Conservation (phyloP, 2,113 vertebrate species). For the Lophura nycthemera region DNA sequence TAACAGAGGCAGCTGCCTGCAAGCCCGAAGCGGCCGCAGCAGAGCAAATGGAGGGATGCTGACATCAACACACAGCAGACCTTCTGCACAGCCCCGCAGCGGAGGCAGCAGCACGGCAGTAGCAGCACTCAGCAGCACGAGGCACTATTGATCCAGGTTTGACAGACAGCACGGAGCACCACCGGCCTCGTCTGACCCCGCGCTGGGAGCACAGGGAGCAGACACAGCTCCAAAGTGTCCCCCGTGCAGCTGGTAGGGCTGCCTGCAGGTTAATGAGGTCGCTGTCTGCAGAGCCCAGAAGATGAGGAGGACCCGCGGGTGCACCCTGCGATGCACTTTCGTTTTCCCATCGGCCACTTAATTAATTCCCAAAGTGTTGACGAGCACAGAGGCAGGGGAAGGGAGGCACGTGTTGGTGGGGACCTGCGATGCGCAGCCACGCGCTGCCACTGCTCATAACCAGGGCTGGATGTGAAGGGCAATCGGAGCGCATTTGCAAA, state of each 20-base stretch:
- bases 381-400: not conserved
- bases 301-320: not conserved
- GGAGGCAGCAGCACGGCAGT: fast-evolving
- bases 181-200: constrained; percentile 34
- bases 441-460: constrained; percentile 46
- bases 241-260: not conserved
- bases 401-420: not conserved
- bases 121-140: constrained; percentile 42
- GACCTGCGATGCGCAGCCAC: constrained; percentile 20
- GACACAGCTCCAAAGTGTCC: not conserved
- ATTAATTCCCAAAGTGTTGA: constrained; percentile 17
- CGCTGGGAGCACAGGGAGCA: not conserved
- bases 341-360: not conserved
- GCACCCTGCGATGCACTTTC: not conserved
- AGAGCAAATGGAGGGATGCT: fast-evolving
- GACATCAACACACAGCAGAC: fast-evolving
- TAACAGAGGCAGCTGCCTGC: not conserved
- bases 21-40: fast-evolving
- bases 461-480: constrained; percentile 52
- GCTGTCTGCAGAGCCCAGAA: fast-evolving
- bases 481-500: constrained; percentile 71
- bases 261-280: not conserved
- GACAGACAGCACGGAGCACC: fast-evolving
- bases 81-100: fast-evolving
- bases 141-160: constrained; percentile 62